Percentiles rank a stretch among this genome's conserved stretches.
phyloP scores from a whole-genome alignment of 2,888 invertebrate species.

The Pogonocherus hispidulus region DNA sequence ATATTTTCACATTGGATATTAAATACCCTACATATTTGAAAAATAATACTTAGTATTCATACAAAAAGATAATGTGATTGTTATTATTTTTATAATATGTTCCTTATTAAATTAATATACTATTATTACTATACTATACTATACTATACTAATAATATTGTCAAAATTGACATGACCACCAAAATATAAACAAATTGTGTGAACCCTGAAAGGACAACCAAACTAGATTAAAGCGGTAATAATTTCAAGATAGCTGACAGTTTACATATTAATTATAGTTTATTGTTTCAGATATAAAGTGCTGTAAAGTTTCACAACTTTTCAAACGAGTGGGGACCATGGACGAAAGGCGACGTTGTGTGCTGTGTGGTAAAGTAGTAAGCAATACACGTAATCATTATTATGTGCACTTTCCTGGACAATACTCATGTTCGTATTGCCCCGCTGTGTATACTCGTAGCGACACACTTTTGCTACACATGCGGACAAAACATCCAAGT shows the following conservation, averaged over 20 bases:
- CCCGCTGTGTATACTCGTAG: conserved; percentile 74
- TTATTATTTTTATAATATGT: too few species aligned
- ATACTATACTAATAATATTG: too few species aligned
- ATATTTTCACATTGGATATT: too few species aligned
- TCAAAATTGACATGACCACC: too few species aligned
- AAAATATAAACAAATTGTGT: too few species aligned
- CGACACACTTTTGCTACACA: conserved; percentile 73
- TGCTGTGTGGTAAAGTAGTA: conserved; percentile 75
- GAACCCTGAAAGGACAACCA: conserved; percentile 24
- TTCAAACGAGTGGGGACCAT: conserved; percentile 73
- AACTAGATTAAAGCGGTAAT: conserved; percentile 38
- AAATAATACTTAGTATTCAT: too few species aligned
- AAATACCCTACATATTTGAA: too few species aligned
- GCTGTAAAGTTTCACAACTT: conserved; percentile 72
- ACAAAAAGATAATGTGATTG: too few species aligned
- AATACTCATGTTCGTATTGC: conserved; percentile 73
- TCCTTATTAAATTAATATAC: too few species aligned
- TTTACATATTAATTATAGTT: conserved; percentile 21
- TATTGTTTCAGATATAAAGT: conserved; percentile 72
- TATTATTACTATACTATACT: too few species aligned
- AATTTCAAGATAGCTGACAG: background rate
- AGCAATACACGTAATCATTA: conserved; percentile 75
- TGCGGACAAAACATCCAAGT: conserved; percentile 72
- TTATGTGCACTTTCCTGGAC: conserved; percentile 75
- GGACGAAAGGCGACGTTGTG: conserved; percentile 73